Evolutionary conservation across 1,140 invertebrate genomes (phyloP).

Genomic region (Ephestia elutella): DNA sequence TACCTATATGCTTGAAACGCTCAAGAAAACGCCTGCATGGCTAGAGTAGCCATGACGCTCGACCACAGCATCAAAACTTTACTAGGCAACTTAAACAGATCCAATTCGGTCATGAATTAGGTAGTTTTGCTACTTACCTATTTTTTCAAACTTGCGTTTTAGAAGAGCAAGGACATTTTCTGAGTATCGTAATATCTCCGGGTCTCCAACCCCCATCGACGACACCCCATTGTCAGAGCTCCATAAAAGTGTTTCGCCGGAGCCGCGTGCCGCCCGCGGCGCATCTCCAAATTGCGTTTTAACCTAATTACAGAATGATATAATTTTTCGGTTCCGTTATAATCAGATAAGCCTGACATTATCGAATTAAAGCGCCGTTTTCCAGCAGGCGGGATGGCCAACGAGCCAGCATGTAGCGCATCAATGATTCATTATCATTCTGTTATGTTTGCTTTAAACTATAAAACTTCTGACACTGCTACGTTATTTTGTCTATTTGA

Average conservation of each 20-base stretch:
- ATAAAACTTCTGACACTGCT: background rate
- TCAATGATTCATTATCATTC: slow-evolving; percentile 25
- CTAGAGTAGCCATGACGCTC: no score
- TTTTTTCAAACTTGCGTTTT: no score
- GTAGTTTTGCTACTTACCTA: no score
- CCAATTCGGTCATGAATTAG: no score
- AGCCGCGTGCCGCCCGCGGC: slow-evolving; percentile 45
- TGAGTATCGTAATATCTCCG: background rate
- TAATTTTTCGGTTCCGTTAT: slow-evolving; percentile 69
- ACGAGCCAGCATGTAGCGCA: slow-evolving; percentile 28
- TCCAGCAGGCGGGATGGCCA: slow-evolving; percentile 42
- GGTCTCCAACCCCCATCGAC: background rate
- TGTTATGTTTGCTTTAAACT: slow-evolving; percentile 18
- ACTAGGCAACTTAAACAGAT: no score
- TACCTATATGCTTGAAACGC: no score
- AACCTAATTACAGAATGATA: slow-evolving; percentile 69
- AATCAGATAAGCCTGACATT: slow-evolving; percentile 67
- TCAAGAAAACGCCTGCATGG: no score
- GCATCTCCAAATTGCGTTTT: slow-evolving; percentile 71
- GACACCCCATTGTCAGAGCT: slow-evolving; percentile 30
- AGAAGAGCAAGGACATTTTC: background rate
- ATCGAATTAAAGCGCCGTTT: slow-evolving; percentile 61
- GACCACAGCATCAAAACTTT: no score
- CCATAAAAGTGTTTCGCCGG: slow-evolving; percentile 41
- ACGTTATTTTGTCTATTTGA: background rate